Conservation (phyloP, 2,797 vertebrate genomes). For the Selene dorsalis region DNA sequence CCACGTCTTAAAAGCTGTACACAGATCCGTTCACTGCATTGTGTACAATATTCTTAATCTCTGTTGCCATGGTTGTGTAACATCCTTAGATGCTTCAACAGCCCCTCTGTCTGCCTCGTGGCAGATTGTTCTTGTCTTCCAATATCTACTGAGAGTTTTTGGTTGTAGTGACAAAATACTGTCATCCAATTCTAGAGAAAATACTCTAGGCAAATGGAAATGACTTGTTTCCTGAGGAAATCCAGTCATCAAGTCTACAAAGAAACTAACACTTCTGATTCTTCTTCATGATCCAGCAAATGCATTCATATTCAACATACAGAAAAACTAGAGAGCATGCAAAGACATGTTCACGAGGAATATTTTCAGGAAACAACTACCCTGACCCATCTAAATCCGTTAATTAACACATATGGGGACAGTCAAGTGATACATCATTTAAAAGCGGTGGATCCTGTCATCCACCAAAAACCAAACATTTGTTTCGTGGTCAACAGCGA, state of each 20-base stretch:
- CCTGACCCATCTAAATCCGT: background rate
- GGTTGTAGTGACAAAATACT: background rate
- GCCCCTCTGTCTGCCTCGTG: background rate
- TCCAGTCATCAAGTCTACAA: background rate
- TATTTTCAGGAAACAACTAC: too few relatives aligned
- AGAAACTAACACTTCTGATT: background rate
- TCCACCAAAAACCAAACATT: background rate
- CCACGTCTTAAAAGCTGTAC: constrained; percentile 4
- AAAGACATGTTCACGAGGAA: too few relatives aligned
- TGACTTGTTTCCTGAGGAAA: background rate
- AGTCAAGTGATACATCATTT: background rate
- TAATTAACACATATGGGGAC: background rate
- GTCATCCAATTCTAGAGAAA: background rate
- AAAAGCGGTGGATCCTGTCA: too few relatives aligned
- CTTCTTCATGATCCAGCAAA: background rate
- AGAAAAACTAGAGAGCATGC: background rate
- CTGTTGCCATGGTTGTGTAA: constrained; percentile 29
- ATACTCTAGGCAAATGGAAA: background rate
- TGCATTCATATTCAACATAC: background rate
- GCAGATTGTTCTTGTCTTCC: constrained; percentile 26
- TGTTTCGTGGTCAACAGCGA: background rate
- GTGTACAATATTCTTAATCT: constrained; percentile 2
- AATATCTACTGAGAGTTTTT: constrained; percentile 19
- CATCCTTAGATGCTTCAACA: constrained; percentile 7
- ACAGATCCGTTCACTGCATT: background rate